These are phyloP conservation scores for Lasioglossum lativentre DNA, from an alignment of 2,888 invertebrate species.

Conservation along the genomic window DNA sequence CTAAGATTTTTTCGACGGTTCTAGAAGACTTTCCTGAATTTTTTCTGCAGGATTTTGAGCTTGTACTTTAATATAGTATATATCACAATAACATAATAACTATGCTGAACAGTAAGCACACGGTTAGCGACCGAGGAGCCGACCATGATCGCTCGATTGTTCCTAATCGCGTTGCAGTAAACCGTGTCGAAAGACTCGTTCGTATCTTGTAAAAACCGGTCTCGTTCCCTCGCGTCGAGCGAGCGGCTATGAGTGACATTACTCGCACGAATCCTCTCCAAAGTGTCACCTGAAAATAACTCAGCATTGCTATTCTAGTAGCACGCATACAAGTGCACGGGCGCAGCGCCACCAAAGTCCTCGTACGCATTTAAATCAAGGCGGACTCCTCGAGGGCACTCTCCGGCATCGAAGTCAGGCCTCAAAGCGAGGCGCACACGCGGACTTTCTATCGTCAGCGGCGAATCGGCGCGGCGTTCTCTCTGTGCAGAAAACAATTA, in stretches of 20 bases:
- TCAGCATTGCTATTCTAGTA: constrained; percentile 74
- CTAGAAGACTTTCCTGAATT: no score
- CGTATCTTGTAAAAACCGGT: constrained; percentile 5
- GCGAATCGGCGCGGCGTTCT: neutral
- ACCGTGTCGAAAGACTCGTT: neutral
- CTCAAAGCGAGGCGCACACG: constrained; percentile 6
- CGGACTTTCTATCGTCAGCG: constrained; percentile 55
- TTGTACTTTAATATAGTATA: neutral
- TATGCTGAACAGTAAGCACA: neutral
- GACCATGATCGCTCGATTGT: neutral
- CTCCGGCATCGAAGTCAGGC: constrained; percentile 55
- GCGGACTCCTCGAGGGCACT: constrained; percentile 66
- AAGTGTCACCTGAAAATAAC: constrained; percentile 76
- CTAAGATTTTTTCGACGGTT: no score
- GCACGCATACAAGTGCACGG: constrained; percentile 71
- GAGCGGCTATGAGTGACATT: constrained; percentile 71
- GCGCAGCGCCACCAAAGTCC: constrained; percentile 69
- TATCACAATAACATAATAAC: neutral
- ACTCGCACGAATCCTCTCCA: constrained; percentile 70
- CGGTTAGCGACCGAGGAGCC: no score
- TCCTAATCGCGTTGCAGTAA: neutral
- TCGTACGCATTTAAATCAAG: constrained; percentile 73
- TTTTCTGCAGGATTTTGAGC: neutral
- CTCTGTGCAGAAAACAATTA: constrained; percentile 45
- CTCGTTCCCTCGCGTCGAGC: constrained; percentile 15